Percentiles rank a stretch among this genome's conserved stretches.
Conservation (phyloP, 2,797 vertebrate genomes). For the Poecile montanus region DNA sequence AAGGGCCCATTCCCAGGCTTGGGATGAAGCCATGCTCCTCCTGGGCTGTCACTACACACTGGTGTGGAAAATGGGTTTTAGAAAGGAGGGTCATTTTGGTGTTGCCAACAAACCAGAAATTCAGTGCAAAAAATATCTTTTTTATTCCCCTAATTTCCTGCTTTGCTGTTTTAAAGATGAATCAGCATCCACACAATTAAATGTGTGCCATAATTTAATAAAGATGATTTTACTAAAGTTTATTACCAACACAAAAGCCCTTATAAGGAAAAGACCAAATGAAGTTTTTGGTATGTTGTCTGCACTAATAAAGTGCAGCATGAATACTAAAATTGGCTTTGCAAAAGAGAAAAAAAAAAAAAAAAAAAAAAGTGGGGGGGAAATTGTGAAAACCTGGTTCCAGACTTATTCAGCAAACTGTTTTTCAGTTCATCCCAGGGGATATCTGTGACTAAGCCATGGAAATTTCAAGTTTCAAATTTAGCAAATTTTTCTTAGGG, state of each 20-base stretch:
- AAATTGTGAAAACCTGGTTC: not conserved
- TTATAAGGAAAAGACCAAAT: not conserved
- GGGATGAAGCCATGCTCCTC: not conserved
- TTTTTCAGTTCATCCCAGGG: constrained; percentile 16
- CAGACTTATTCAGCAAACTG: not conserved
- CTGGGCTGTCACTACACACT: not conserved
- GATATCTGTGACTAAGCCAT: not conserved
- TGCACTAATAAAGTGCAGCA: not conserved
- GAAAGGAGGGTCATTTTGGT: not conserved
- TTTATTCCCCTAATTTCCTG: rapidly evolving
- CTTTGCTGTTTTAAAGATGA: not conserved
- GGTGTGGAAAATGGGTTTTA: not conserved
- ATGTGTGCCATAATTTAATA: not conserved
- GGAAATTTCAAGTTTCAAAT: constrained; percentile 7
- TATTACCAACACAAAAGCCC: not conserved
- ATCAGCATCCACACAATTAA: not conserved
- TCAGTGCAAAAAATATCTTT: not conserved
- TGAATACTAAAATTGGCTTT: not conserved
- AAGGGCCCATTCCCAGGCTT: not conserved
- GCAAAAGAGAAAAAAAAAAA: not conserved
- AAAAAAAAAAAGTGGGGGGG: rapidly evolving
- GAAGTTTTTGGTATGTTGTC: not conserved
- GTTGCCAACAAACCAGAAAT: not conserved
- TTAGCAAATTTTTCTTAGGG: constrained; percentile 22
- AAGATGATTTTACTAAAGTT: not conserved